Evolutionary conservation across 2,113 vertebrate species (phyloP).

Genomic region (Montifringilla adamsi): DNA sequence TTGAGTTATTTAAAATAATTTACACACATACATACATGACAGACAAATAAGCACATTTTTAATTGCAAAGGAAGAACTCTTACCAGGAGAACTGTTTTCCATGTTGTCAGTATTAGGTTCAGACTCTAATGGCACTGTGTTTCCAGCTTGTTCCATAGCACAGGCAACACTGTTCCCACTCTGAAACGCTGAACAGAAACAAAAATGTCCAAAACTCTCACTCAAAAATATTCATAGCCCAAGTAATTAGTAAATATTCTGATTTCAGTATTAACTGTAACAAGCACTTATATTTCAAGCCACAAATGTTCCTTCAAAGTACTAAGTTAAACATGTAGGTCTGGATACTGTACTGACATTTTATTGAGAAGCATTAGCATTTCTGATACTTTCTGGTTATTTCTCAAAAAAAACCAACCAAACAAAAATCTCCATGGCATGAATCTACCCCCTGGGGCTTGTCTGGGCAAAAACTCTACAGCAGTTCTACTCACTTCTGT

Average conservation of each 20-base stretch:
- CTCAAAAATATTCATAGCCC: not conserved
- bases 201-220: not conserved
- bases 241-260: not conserved
- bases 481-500: not conserved
- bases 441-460: not conserved
- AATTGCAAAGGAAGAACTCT: not conserved
- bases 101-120: slow-evolving; percentile 77
- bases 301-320: not conserved
- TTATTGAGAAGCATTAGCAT: not conserved
- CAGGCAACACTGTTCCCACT: slow-evolving; percentile 62
- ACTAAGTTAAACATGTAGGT: not conserved
- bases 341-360: not conserved
- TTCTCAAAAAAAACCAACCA: not conserved
- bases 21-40: fast-evolving
- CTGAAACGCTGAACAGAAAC: slow-evolving; percentile 74
- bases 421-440: not conserved
- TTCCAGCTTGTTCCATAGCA: slow-evolving; percentile 80
- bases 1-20: not conserved
- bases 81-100: slow-evolving; percentile 86
- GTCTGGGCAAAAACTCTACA: not conserved
- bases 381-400: not conserved
- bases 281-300: not conserved
- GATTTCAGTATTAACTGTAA: not conserved
- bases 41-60: not conserved
- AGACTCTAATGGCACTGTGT: slow-evolving; percentile 73